Evolutionary conservation across 2,888 invertebrate genomes (phyloP).

Genomic region (Microctonus brassicae): DNA sequence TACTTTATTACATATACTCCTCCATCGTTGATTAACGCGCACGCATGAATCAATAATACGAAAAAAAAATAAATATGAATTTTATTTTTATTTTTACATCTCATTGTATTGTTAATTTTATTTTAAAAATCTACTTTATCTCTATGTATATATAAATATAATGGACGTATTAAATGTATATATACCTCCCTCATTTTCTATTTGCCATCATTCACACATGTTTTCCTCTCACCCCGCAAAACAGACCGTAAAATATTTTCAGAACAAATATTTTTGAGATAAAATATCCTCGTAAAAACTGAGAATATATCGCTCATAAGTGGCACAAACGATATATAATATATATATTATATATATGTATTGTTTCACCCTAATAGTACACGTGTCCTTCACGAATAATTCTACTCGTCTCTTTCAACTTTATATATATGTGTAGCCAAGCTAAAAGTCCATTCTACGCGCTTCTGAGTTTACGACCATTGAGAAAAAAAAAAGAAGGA

Average conservation of each 20-base stretch:
- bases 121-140: too few relatives aligned
- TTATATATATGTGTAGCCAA: neutral
- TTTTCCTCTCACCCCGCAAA: conserved; percentile 26
- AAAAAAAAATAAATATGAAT: neutral
- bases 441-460: conserved; percentile 37
- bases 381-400: conserved; percentile 13
- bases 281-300: conserved; percentile 45
- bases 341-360: too few relatives aligned
- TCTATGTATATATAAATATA: neutral
- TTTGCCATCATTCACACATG: conserved; percentile 26
- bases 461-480: conserved; percentile 40
- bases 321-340: conserved; percentile 38
- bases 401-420: neutral
- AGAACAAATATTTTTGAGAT: conserved; percentile 44
- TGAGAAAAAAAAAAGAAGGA: too few relatives aligned
- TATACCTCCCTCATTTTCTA: conserved; percentile 29
- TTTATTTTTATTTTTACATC: too few relatives aligned
- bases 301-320: conserved; percentile 44
- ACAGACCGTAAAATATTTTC: conserved; percentile 45
- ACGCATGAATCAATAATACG: conserved; percentile 2
- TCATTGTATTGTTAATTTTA: too few relatives aligned
- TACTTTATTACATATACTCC: too few relatives aligned
- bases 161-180: neutral
- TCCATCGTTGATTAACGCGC: neutral
- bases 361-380: neutral